Conservation (phyloP, 2,113 vertebrate species). For the Castor canadensis region DNA sequence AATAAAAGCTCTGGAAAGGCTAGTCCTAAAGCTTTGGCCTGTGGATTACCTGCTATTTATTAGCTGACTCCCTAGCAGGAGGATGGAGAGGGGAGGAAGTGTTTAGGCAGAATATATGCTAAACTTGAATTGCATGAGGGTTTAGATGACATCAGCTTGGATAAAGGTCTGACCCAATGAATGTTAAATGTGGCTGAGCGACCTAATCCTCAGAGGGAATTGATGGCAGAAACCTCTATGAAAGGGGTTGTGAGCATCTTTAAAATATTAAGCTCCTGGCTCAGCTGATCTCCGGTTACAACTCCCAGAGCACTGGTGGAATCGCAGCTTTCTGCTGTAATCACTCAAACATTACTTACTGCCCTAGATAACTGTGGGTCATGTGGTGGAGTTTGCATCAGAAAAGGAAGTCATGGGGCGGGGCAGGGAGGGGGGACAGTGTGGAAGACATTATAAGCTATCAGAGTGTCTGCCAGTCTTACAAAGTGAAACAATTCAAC, state of each 20-base stretch:
- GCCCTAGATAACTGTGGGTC: neutral
- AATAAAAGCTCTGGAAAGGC: neutral
- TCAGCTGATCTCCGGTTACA: constrained; percentile 38
- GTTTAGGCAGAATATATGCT: neutral
- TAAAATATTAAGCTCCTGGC: constrained; percentile 59
- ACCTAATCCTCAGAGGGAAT: constrained; percentile 4
- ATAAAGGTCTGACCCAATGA: constrained; percentile 1
- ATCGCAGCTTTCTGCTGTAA: neutral
- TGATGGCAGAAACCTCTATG: neutral
- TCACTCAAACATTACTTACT: constrained; percentile 34
- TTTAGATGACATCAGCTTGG: neutral
- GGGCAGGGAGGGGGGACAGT: too few species aligned
- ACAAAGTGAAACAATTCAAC: constrained; percentile 25
- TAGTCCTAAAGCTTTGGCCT: neutral
- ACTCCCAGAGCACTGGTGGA: neutral
- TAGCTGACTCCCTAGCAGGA: constrained; percentile 7
- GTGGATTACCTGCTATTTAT: neutral
- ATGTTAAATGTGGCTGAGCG: neutral
- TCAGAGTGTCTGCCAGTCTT: constrained; percentile 30
- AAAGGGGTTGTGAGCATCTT: neutral
- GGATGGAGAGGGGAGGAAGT: neutral
- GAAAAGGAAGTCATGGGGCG: neutral
- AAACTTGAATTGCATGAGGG: neutral
- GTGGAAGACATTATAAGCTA: neutral
- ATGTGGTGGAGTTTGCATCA: neutral